phyloP scores from a whole-genome alignment of 1,140 invertebrate genomes.

The Gonioctena quinquepunctata region DNA sequence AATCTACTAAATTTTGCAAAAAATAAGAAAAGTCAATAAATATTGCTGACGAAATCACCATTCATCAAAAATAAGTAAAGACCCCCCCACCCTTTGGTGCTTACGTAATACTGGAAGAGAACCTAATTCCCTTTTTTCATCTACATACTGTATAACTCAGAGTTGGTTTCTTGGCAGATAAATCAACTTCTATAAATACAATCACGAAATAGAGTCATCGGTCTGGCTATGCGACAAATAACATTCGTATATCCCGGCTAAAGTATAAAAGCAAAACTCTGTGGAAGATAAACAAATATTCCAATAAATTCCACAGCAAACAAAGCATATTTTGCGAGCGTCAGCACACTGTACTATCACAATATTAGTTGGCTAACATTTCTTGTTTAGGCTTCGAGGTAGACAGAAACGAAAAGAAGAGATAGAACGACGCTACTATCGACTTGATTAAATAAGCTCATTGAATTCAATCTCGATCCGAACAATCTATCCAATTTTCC shows the following conservation, averaged over 20 bases:
- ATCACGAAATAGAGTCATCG: neutral
- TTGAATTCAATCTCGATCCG: slow-evolving; percentile 49
- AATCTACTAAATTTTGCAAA: too few species aligned
- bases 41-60: too few species aligned
- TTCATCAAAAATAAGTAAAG: too few species aligned
- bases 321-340: neutral
- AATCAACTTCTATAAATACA: neutral
- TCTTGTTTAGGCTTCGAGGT: neutral
- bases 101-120: too few species aligned
- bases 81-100: too few species aligned
- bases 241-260: neutral
- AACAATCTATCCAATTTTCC: slow-evolving; percentile 52
- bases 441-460: slow-evolving; percentile 52
- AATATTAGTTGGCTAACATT: neutral
- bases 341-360: neutral
- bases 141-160: too few species aligned
- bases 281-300: neutral
- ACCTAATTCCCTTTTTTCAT: too few species aligned
- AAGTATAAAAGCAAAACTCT: neutral
- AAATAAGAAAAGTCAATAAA: too few species aligned
- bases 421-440: slow-evolving; percentile 32
- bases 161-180: neutral
- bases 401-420: neutral
- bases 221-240: neutral
- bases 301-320: neutral